These are phyloP conservation scores for Heteronetta atricapilla DNA, from an alignment of 2,113 vertebrate species.

Conservation along the genomic window DNA sequence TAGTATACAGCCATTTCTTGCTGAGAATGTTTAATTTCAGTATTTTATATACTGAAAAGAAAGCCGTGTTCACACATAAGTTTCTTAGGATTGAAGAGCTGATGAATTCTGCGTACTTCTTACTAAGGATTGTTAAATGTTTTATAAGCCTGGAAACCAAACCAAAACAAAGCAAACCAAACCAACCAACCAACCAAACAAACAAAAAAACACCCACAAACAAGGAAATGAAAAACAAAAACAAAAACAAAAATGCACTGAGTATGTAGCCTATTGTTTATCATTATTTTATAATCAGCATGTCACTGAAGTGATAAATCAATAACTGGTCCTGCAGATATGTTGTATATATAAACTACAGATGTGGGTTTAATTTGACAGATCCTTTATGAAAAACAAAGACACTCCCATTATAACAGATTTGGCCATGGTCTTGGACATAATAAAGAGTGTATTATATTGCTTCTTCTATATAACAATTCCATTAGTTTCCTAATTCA, in stretches of 20 bases:
- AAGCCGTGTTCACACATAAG: background rate
- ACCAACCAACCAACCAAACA: too few species aligned
- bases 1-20: background rate
- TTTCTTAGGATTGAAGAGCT: background rate
- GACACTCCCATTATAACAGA: background rate
- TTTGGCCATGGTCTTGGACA: background rate
- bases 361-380: background rate
- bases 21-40: background rate
- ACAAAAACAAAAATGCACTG: too few species aligned
- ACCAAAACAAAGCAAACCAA: background rate
- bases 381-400: background rate
- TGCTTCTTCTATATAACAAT: background rate
- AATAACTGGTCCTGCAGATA: background rate
- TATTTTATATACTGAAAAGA: background rate
- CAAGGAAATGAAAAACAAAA: background rate
- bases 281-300: background rate
- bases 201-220: background rate
- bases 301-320: background rate
- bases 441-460: background rate
- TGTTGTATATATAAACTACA: background rate
- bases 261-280: background rate
- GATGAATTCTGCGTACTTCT: background rate
- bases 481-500: background rate
- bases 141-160: background rate
- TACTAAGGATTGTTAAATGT: background rate